phyloP scores from a whole-genome alignment of 2,113 vertebrate genomes.

The Odontesthes bonariensis region DNA sequence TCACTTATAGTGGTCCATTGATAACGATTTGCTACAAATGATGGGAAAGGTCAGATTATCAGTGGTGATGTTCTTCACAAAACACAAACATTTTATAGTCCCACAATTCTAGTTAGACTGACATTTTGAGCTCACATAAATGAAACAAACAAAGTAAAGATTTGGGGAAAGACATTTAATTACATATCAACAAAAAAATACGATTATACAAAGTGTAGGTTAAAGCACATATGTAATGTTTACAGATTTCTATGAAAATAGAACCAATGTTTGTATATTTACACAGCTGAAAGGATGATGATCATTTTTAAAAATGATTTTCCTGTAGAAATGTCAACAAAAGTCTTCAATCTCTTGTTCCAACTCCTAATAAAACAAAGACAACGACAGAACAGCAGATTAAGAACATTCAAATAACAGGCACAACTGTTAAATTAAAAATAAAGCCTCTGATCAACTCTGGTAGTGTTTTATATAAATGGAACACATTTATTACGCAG shows the following conservation, averaged over 20 bases:
- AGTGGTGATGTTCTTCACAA: neutral
- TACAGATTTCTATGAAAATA: constrained; percentile 64
- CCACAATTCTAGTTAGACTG: neutral
- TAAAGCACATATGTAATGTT: constrained; percentile 38
- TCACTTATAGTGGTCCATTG: neutral
- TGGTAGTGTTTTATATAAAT: neutral
- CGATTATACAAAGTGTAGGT: constrained; percentile 48
- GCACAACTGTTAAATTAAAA: neutral
- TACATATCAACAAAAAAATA: constrained; percentile 56
- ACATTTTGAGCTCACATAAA: constrained; percentile 2
- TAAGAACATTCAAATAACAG: constrained; percentile 15
- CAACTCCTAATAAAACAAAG: constrained; percentile 83
- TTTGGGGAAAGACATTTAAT: constrained; percentile 58
- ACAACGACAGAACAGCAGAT: constrained; percentile 12
- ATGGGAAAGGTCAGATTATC: neutral
- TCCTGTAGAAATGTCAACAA: constrained; percentile 45
- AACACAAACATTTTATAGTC: neutral
- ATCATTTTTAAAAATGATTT: constrained; percentile 34
- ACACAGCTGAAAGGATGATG: constrained; percentile 16
- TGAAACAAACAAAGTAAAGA: neutral
- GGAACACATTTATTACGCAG: neutral
- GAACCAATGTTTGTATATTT: constrained; percentile 54
- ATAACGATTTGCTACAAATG: neutral
- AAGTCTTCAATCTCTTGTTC: constrained; percentile 84
- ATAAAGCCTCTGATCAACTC: neutral